Conservation (phyloP, 2,888 invertebrate genomes). For the Acanthopleura granulata region DNA sequence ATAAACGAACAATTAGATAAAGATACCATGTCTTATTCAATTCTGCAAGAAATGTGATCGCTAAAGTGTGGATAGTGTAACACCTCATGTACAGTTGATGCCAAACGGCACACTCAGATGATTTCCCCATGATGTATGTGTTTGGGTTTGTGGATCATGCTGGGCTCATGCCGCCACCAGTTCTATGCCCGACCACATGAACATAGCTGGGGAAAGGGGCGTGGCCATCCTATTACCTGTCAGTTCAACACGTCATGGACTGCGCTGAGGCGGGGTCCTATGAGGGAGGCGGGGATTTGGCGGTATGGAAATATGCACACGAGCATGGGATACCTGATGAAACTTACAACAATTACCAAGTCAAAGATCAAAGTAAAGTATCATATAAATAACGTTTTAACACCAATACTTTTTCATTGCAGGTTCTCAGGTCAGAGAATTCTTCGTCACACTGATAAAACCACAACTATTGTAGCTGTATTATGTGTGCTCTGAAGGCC, state of each 20-base stretch:
- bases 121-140: background rate
- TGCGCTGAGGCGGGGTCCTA: constrained; percentile 71
- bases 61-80: too few species aligned
- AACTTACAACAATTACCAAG: constrained; percentile 73
- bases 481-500: too few species aligned
- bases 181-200: constrained; percentile 71
- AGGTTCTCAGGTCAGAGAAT: too few species aligned
- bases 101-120: too few species aligned
- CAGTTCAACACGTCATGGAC: constrained; percentile 71
- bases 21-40: too few species aligned
- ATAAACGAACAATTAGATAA: too few species aligned
- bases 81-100: too few species aligned
- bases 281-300: constrained; percentile 62
- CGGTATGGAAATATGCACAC: constrained; percentile 71
- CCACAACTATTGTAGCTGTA: too few species aligned
- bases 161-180: constrained; percentile 72
- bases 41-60: too few species aligned
- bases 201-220: constrained; percentile 70
- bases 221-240: constrained; percentile 71
- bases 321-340: constrained; percentile 71
- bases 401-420: too few species aligned
- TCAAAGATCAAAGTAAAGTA: constrained; percentile 69
- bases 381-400: too few species aligned
- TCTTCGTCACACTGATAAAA: too few species aligned
- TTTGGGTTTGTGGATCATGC: constrained; percentile 72